Evolutionary conservation across 2,888 invertebrate species (phyloP), one percentile per base, ranked within the genome.

Genomic region (Cistogaster globosa): DNA sequence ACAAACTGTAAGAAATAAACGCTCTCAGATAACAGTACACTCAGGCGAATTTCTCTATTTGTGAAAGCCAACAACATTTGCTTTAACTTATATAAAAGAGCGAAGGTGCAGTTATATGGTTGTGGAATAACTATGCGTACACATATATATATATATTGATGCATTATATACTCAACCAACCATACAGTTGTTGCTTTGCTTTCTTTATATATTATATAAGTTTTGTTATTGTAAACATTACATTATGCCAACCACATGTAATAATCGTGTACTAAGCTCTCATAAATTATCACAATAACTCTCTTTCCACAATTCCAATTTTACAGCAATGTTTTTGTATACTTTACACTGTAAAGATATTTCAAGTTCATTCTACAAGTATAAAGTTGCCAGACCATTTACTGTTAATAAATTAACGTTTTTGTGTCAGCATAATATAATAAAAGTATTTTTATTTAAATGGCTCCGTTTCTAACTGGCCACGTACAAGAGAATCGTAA

Each of bases 1-100:
- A 86, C 87, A 83, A 71, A 68, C 69, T 32, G 76, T 57, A 80
- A 58, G 81, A 83, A 86, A 76, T 77, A 38, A 63, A 69, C 20
- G 67, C 65, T 67, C 72, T 68, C 62, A 1, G 18, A 65, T 62
- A 77, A 68, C 65, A 22, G 36, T 62, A 51, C 78, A 76, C 84
- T 79, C 78, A 75, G 71, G 63, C 69, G 69, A 81, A 75, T 78
- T 74, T 75, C 72, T 81, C 72, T 76, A 65, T 63, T 65, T 58
- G 51, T 57, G 38, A 12, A 57, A 65, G 67, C 32, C 36, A 48
- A 51, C 55, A 53, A 63, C 48, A 57, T 20, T 26, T 36, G 12
- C 45, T 51, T 18, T 63, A 26, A 14, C 55, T 63, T 65, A 48
- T 42, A 62, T 14, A 58, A 67, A 72, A 76, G 76, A 79, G 75